Base-by-base conservation (phyloP, 2,888 invertebrate genomes). In the Bombylius discolor region DNA sequence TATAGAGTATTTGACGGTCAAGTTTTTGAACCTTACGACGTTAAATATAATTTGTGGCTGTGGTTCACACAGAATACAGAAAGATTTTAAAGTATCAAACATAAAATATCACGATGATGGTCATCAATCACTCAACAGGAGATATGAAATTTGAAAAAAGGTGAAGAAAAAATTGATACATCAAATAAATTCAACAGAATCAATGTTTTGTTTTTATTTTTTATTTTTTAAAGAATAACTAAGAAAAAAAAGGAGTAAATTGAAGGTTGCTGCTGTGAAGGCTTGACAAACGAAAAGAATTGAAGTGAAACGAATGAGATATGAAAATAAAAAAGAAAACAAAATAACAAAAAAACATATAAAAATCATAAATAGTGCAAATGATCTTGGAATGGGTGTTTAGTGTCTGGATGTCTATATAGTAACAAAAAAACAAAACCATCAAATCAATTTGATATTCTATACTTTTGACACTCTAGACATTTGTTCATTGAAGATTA, bases 371-470 rank as follows among this genome's bases (percentile, higher is more conserved):
- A 51, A 36, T 51, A 49, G 44, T 45, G 52, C 11, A 23, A 52
- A 46, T 48, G 56, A 34, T 42, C 4, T 11, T 42, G 12, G 39
- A 11, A 11, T 42, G 8, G 39, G 8, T 42, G 39, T 42, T 42
- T 42, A 11, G 12, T 42, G 4, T 42, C 4, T 42, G 23, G 23
- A 23, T 23, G 23, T 58, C 58, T 11, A 42, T 42, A 11, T 23
- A 23, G 23, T 11, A 42, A 11, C 7, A 11, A 42, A 42, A 42
- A 42, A 11, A 39, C 54, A 59, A 59, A 59, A 56, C 47, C 56
- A 56, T 59, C 57, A 59, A 59, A 59, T 59, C 59, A 58, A 59
- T 59, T 59, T 59, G 59, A 59, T 55, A 59, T 59, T 55, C 58
- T 53, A 49, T 42, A 11, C 11, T 11, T 11, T 42, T 42, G 39